phyloP scores from a whole-genome alignment of 2,797 vertebrate genomes.

The Cygnus olor region DNA sequence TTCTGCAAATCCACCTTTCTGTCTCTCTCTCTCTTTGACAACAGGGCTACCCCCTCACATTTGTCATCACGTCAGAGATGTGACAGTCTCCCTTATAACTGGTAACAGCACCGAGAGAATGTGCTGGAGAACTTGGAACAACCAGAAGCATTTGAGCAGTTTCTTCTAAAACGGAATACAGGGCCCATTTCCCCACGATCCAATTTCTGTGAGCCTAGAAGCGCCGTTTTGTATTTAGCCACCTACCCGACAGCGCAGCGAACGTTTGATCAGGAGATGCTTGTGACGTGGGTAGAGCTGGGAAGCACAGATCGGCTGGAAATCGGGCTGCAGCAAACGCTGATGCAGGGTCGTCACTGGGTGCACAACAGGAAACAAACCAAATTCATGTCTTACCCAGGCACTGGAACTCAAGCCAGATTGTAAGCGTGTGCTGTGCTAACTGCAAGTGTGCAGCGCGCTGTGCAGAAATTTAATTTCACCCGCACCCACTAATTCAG shows the following conservation, averaged over 20 bases:
- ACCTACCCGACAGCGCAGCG: slow-evolving; percentile 93
- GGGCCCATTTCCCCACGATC: neutral
- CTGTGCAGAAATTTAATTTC: neutral
- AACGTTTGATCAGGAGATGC: slow-evolving; percentile 97
- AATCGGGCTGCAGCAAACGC: slow-evolving; percentile 95
- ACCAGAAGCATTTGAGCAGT: neutral
- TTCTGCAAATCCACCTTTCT: neutral
- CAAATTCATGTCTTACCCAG: neutral
- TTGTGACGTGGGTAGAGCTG: slow-evolving; percentile 98
- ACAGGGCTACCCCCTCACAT: neutral
- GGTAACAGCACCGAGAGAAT: too few relatives aligned
- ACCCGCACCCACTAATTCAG: neutral
- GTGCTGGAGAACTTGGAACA: neutral
- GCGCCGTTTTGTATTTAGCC: neutral
- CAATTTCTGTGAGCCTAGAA: neutral
- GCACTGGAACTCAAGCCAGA: neutral
- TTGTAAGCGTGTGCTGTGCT: rapidly evolving
- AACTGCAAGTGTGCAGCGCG: rapidly evolving
- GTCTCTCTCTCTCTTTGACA: neutral
- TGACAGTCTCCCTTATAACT: neutral
- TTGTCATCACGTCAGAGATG: neutral
- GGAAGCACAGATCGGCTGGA: slow-evolving; percentile 93
- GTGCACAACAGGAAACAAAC: neutral
- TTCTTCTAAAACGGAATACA: neutral
- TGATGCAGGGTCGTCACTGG: slow-evolving; percentile 95